Evolutionary conservation across 2,888 invertebrate species (phyloP).

Genomic region (Eupithecia exiguata): DNA sequence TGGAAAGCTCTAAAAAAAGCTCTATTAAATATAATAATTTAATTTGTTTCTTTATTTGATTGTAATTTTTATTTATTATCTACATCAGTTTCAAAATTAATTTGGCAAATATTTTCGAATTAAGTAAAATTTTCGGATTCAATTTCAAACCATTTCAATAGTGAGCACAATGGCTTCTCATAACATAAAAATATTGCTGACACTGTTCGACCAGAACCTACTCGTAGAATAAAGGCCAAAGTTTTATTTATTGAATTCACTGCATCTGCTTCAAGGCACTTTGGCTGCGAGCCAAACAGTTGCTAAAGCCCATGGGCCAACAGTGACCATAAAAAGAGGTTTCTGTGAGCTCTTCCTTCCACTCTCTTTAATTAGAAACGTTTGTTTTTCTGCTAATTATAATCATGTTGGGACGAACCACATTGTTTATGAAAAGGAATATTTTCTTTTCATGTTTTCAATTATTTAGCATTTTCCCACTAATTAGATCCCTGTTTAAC

Average conservation of each 20-base stretch:
- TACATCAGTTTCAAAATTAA: no score
- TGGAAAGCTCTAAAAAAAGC: no score
- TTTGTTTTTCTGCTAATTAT: constrained; percentile 30
- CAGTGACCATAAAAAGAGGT: constrained; percentile 27
- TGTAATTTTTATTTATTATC: no score
- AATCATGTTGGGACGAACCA: constrained; percentile 18
- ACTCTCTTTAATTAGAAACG: constrained; percentile 27
- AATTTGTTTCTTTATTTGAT: no score
- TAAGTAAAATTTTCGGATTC: background rate
- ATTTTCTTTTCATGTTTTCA: background rate
- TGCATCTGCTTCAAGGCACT: constrained; percentile 41
- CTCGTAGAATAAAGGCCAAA: background rate
- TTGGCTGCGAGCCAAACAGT: constrained; percentile 49
- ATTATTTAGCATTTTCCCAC: background rate
- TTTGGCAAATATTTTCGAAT: background rate
- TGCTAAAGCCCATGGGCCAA: constrained; percentile 22
- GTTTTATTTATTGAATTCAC: constrained; percentile 48
- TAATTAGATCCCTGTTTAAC: background rate
- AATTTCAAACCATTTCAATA: background rate
- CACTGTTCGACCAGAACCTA: background rate
- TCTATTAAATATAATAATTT: no score
- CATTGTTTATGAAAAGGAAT: background rate
- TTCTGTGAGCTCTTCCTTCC: constrained; percentile 23
- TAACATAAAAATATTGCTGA: background rate
- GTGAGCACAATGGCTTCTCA: background rate